These are phyloP conservation scores for Aphelinus certus DNA, from an alignment of 1,140 invertebrate genomes.

Conservation along the genomic window DNA sequence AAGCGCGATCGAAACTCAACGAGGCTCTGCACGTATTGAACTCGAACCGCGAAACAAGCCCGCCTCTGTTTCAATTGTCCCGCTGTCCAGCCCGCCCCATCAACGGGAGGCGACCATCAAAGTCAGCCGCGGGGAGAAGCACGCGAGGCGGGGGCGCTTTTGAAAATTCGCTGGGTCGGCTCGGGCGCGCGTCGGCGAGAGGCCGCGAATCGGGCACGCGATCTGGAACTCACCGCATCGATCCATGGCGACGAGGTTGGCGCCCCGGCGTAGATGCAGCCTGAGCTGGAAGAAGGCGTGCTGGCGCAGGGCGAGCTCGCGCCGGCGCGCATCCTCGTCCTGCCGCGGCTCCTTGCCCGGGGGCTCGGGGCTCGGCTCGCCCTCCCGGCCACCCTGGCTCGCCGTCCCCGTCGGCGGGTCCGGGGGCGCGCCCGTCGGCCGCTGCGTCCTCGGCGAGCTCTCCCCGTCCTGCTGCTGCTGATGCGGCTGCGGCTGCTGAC, in stretches of 20 bases:
- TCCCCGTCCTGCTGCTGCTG: conserved; percentile 27
- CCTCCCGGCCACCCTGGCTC: background rate
- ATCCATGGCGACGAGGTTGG: conserved; percentile 91
- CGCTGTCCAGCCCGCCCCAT: too few relatives aligned
- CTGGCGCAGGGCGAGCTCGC: conserved; percentile 79
- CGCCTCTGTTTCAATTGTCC: too few relatives aligned
- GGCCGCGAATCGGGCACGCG: too few relatives aligned
- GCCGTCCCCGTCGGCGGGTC: background rate
- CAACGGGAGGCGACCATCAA: too few relatives aligned
- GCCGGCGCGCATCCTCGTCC: conserved; percentile 71
- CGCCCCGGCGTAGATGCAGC: conserved; percentile 86
- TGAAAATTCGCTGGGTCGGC: too few relatives aligned
- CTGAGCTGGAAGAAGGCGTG: conserved; percentile 92
- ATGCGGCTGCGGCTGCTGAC: conserved; percentile 2
- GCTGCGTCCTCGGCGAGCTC: conserved; percentile 44
- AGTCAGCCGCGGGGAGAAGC: too few relatives aligned
- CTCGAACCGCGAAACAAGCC: too few relatives aligned
- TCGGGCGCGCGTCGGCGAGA: too few relatives aligned
- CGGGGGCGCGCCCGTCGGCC: background rate
- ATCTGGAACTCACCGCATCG: conserved; percentile 82
- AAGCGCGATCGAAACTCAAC: too few relatives aligned
- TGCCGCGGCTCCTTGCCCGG: conserved; percentile 44
- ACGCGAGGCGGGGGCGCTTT: too few relatives aligned
- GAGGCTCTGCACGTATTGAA: too few relatives aligned
- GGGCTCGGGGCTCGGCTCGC: background rate